Percentiles rank a stretch among this genome's conserved stretches.
phyloP scores from a whole-genome alignment of 1,140 invertebrate species.

The Cataglyphis hispanica region DNA sequence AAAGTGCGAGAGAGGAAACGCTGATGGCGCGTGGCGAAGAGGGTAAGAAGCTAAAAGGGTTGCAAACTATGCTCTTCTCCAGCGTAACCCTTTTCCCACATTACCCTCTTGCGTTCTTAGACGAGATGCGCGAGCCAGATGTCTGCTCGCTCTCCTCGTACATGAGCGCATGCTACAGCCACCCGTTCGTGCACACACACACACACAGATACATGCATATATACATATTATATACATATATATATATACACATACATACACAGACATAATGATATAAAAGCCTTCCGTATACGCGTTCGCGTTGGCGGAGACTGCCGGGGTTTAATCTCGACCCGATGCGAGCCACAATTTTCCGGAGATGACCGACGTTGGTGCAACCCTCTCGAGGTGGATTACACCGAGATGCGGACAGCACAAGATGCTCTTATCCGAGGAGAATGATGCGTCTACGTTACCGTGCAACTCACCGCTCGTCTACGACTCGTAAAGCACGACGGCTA shows the following conservation, averaged over 20 bases:
- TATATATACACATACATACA: background rate
- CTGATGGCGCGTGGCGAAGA: slow-evolving; percentile 61
- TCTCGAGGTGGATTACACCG: slow-evolving; percentile 33
- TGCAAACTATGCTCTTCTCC: slow-evolving; percentile 56
- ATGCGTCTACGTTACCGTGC: slow-evolving; percentile 29
- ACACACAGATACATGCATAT: background rate
- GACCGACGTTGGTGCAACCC: slow-evolving; percentile 48
- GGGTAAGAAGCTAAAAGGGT: slow-evolving; percentile 62
- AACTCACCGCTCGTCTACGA: background rate
- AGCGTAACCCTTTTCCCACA: slow-evolving; percentile 47
- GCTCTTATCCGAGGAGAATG: slow-evolving; percentile 19
- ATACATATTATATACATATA: background rate
- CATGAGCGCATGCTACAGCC: background rate
- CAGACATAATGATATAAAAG: background rate
- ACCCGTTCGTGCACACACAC: background rate
- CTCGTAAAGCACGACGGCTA: slow-evolving; percentile 41
- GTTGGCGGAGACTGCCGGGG: slow-evolving; percentile 20
- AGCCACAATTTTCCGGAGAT: slow-evolving; percentile 58
- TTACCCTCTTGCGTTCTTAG: slow-evolving; percentile 49
- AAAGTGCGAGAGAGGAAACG: slow-evolving; percentile 34
- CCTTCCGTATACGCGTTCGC: background rate
- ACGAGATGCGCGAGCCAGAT: slow-evolving; percentile 73
- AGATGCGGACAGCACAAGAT: slow-evolving; percentile 34
- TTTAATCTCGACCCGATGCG: slow-evolving; percentile 66
- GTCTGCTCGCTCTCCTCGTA: slow-evolving; percentile 61